Percentiles rank a stretch among this genome's conserved stretches.
phyloP scores from a whole-genome alignment of 2,113 vertebrate genomes.

The Argyrosomus japonicus region DNA sequence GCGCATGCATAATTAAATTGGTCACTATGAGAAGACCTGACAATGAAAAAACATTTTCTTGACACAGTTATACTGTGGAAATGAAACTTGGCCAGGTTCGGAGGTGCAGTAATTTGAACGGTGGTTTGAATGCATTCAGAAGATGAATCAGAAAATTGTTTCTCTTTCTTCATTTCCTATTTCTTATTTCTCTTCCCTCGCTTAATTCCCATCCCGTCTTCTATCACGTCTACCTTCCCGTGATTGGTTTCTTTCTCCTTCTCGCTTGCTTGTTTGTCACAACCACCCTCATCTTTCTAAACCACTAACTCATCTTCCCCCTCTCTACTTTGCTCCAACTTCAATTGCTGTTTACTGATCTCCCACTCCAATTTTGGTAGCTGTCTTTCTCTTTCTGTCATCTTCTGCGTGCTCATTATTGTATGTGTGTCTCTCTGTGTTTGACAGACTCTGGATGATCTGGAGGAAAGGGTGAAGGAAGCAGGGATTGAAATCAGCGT shows the following conservation, averaged over 20 bases:
- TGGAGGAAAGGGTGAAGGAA: constrained; percentile 33
- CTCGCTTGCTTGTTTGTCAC: constrained; percentile 6
- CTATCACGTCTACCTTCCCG: not conserved
- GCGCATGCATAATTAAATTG: too few relatives aligned
- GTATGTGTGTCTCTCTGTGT: constrained; percentile 18
- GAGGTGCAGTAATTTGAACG: not conserved
- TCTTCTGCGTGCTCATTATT: not conserved
- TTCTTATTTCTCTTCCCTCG: not conserved
- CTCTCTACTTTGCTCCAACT: not conserved
- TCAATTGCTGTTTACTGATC: constrained; percentile 11
- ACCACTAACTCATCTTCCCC: constrained; percentile 1
- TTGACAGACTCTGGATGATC: constrained; percentile 32
- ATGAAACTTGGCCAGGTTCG: not conserved
- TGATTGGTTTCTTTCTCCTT: not conserved
- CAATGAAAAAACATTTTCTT: too few relatives aligned
- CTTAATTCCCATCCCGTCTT: not conserved
- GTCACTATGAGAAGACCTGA: too few relatives aligned
- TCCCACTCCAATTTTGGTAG: not conserved
- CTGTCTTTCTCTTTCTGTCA: not conserved
- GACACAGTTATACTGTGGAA: not conserved
- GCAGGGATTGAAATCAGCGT: constrained; percentile 38
- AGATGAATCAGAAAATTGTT: not conserved
- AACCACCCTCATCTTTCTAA: constrained; percentile 5
- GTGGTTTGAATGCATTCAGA: not conserved
- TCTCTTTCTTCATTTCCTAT: not conserved